phyloP scores from a whole-genome alignment of 2,113 vertebrate genomes.

The Herpailurus yagouaroundi region DNA sequence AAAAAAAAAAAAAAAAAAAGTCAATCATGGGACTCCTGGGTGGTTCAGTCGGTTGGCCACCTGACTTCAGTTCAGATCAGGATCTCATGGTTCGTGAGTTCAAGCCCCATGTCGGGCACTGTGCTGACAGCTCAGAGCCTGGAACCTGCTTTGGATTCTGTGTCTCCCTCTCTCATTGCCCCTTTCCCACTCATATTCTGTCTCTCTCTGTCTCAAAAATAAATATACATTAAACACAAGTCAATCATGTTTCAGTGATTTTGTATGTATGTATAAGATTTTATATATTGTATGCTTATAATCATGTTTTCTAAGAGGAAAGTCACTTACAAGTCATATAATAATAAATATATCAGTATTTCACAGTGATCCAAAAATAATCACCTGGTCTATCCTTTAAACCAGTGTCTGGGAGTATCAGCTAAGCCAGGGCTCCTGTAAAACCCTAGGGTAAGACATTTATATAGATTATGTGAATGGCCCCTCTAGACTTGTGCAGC shows the following conservation, averaged over 20 bases:
- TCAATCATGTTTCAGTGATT: conserved; percentile 9
- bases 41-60: too few relatives aligned
- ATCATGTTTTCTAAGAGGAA: background rate
- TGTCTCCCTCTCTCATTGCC: too few relatives aligned
- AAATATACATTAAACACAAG: background rate
- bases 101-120: too few relatives aligned
- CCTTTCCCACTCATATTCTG: too few relatives aligned
- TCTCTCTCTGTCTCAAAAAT: too few relatives aligned
- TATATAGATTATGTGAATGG: background rate
- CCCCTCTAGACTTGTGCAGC: background rate
- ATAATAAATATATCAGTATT: background rate
- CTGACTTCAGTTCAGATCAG: too few relatives aligned
- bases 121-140: too few relatives aligned
- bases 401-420: background rate
- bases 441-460: accelerated
- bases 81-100: too few relatives aligned
- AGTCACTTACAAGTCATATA: background rate
- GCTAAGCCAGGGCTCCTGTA: background rate
- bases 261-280: background rate
- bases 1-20: background rate
- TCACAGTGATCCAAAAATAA: background rate
- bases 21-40: background rate
- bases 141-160: too few relatives aligned
- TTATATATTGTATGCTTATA: background rate
- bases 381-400: background rate